Evolutionary conservation across 2,113 vertebrate genomes (phyloP), one percentile per base, ranked within the genome.

Genomic region (Zosterops pallidus): DNA sequence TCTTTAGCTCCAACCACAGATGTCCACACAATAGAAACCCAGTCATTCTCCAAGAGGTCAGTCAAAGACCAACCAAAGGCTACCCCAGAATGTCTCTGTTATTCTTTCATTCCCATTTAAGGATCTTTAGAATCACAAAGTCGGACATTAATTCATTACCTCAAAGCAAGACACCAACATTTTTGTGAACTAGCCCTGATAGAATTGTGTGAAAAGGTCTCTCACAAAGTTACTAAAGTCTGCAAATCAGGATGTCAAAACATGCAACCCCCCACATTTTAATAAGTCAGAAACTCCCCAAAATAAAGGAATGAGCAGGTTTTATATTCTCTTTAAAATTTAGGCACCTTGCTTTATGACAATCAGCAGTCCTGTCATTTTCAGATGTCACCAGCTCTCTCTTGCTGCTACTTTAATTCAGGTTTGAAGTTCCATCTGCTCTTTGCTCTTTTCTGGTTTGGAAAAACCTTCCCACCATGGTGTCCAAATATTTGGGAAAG

Each of bases 241-340:
- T 68, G 31, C 5, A 71, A 71, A 85, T 60, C 33, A 59, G 9
- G 7, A 35, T 71, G 37, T 46, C 24, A 92, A 68, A 82, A 44
- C 20, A 71, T 42, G 28, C 21, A 56, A 72, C 11, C 23, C 31
- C 8, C 1, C 15, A 37, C 24, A 31, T 47, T 57, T 81, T 56
- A 55, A 20, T 67, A 39, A 35, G 19, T 25, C 11, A 63, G 23
- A 75, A 35, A 3, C 1, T 5, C 1, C 1, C 2, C 5, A 2
- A 56, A 62, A 65, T 18, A 57, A 81, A 42, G 35, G 10, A 84
- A 56, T 41, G 6, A 41, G 31, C 3, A 9, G 6, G 1, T 78
- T 86, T 89, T 39, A 26, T 67, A 6, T 22, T n/a, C 35, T 42
- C 52, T 37, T 67, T 71, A 89, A 92, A 84, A 91, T 71, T 52